A percentile compares a stretch with the other conserved stretches of the same genome.
Conservation (phyloP, 1,140 invertebrate species). For the Trichonephila clavipes region DNA sequence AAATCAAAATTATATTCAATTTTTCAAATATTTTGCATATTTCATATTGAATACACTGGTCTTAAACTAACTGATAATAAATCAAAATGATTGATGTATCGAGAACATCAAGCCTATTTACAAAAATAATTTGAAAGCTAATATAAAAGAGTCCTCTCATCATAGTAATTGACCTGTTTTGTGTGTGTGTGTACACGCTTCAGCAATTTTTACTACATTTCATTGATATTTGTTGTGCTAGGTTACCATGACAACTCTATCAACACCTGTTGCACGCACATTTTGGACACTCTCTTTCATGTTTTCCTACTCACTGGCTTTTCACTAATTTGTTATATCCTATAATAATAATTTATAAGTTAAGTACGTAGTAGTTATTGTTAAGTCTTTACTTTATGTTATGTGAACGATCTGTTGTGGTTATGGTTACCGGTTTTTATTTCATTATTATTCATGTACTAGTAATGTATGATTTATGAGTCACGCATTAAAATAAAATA, state of each 20-base stretch:
- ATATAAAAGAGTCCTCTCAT: not conserved
- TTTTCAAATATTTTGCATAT: too few species aligned
- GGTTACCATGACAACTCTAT: not conserved
- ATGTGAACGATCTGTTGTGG: too few species aligned
- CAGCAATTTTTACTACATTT: not conserved
- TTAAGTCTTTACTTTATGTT: too few species aligned
- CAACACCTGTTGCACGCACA: not conserved
- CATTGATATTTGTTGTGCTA: not conserved
- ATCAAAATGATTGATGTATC: too few species aligned
- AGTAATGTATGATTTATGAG: too few species aligned
- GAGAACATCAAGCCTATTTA: not conserved
- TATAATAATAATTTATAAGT: not conserved
- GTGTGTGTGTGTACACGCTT: not conserved
- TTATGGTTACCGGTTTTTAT: too few species aligned
- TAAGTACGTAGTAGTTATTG: too few species aligned
- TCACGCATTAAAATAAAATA: too few species aligned
- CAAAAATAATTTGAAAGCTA: not conserved
- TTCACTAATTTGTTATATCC: not conserved
- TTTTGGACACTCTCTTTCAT: not conserved
- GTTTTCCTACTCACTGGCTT: not conserved
- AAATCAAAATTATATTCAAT: too few species aligned
- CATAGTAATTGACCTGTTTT: not conserved
- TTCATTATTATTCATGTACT: too few species aligned
- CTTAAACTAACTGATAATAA: too few species aligned
- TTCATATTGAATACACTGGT: too few species aligned